Base-by-base conservation (phyloP, 2,113 vertebrate species). In the Spea multiplicata region DNA sequence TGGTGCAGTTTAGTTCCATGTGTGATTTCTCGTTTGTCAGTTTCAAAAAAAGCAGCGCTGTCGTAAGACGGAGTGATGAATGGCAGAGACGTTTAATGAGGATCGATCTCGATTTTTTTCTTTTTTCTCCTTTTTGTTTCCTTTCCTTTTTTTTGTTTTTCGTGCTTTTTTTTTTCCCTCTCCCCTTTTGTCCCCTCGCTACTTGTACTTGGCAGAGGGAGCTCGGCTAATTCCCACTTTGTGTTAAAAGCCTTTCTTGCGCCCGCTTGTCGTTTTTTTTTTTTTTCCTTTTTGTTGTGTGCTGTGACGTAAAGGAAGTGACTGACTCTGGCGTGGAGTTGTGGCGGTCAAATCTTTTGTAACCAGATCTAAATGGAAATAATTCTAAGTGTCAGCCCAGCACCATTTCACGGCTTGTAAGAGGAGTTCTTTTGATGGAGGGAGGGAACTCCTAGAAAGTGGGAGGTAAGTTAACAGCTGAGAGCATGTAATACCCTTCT, bases 401-500 rank as follows among this genome's bases (percentile, higher is more conserved):
- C 81, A 16, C 14, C 84, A 0, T 78, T 83, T 78, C 85, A 62
- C 84, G 66, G 87, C 87, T 71, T 82, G 72, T 0, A 82, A 83
- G 83, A 82, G 74, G 87, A 47, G 55, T 79, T 73, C 70, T 73
- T 79, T 81, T 83, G 75, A 75, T 46, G 74, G 81, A 86, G 88
- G 88, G 86, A 86, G 83, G 86, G 84, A 84, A 84, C 83, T 83
- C 83, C 88, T 90, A 88, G 86, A 86, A 90, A 92, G 89, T 90
- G 89, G 88, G 87, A 91, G 91, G 90, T 90, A 90, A 92, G 91
- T 90, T 93, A 90, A 85, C 86, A 88, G 86, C 89, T 78, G 81
- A 89, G 88, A 91, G 87, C 88, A 86, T 86, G 81, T 84, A 85
- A 84, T 81, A 88, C 4, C 52, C 82, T 83, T 84, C 84, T 83